A percentile compares a stretch with the other conserved stretches of the same genome.
Conservation (phyloP, 2,888 invertebrate genomes). For the Mesorhabditis sp. region DNA sequence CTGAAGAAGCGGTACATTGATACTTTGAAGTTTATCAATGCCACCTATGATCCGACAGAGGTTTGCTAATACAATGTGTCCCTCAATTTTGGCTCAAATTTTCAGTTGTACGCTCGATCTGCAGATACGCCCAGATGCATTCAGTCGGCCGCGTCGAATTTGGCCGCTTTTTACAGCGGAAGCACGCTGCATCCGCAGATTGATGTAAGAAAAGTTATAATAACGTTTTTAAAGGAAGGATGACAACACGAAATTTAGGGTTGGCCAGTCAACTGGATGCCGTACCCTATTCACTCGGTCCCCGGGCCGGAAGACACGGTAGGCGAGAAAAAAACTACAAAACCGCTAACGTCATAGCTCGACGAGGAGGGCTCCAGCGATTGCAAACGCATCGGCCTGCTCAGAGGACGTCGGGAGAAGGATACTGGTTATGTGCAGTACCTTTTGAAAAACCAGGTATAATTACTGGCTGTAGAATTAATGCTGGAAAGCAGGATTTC, state of each 20-base stretch:
- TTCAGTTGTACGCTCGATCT: background rate
- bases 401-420: background rate
- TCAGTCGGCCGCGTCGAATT: background rate
- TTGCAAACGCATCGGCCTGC: background rate
- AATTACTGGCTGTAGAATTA: background rate
- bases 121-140: slow-evolving; percentile 5
- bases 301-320: background rate
- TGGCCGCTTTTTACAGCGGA: slow-evolving; percentile 5
- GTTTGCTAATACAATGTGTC: background rate
- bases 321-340: background rate
- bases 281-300: background rate
- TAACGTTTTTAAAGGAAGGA: background rate
- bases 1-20: slow-evolving; percentile 4
- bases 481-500: background rate
- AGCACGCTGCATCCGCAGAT: background rate
- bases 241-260: background rate
- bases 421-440: background rate
- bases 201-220: background rate
- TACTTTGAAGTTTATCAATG: background rate
- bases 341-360: background rate
- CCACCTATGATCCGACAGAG: background rate
- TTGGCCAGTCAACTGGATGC: background rate
- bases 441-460: background rate
- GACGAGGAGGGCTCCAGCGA: background rate
- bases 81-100: background rate